A percentile compares a stretch with the other conserved stretches of the same genome.
Conservation (phyloP, 2,113 vertebrate genomes). For the Uropsilus gracilis region DNA sequence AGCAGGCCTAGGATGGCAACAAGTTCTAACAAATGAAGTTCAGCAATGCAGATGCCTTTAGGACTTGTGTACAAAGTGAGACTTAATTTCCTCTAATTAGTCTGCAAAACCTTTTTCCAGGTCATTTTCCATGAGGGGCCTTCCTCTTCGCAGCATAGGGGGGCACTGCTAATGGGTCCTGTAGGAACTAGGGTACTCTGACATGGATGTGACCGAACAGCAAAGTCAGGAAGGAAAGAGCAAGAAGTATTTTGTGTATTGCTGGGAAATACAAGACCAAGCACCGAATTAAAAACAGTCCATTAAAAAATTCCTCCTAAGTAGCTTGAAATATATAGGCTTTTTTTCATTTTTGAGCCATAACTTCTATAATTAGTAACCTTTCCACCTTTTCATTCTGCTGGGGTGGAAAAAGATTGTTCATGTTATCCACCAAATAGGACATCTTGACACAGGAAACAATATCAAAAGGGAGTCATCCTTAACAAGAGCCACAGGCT, state of each 20-base stretch:
- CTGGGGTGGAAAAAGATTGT: background rate
- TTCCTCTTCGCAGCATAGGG: background rate
- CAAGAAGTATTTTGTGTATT: background rate
- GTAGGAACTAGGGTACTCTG: background rate
- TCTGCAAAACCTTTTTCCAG: background rate
- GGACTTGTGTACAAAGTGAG: background rate
- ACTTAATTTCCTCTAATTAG: background rate
- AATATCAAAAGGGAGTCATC: background rate
- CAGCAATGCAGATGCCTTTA: background rate
- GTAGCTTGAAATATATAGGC: background rate
- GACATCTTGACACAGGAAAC: background rate
- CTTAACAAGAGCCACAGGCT: background rate
- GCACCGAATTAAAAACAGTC: background rate
- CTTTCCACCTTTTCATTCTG: background rate
- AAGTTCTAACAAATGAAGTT: background rate
- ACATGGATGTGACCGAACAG: background rate
- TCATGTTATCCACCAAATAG: accelerated
- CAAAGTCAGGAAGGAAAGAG: background rate
- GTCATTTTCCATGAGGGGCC: background rate
- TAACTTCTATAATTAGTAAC: background rate
- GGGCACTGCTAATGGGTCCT: background rate
- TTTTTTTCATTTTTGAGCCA: background rate
- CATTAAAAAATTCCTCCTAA: constrained; percentile 5
- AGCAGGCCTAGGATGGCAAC: background rate
- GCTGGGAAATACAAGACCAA: background rate